Base-by-base conservation (phyloP, 2,797 vertebrate species). In the Australoheros facetus region DNA sequence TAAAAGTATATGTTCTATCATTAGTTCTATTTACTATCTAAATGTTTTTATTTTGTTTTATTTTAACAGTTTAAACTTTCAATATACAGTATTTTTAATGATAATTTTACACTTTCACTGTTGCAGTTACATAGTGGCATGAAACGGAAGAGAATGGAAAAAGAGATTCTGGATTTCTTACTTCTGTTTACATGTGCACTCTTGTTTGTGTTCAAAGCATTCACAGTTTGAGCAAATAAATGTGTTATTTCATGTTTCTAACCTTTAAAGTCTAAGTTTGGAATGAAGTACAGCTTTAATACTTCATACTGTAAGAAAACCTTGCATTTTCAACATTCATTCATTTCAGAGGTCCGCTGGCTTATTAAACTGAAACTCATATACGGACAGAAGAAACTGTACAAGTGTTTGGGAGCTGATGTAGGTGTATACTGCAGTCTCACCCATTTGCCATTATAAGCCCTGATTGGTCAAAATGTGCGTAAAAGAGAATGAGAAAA, bases 401-500 rank as follows among this genome's bases (percentile, higher is more conserved):
- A 45, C 56, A 17, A 56, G 45, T 26, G 19, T 75, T 69, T 70
- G 19, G 55, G 11, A 60, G 42, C 39, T 73, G 45, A 76, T 53
- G 28, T 39, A 48, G 62, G 48, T 9, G 6, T 66, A 45, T 4
- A 79, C 28, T 7, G 8, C 58, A 79, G 14, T 75, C 56, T 72
- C 39, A 13, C 34, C 5, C 5, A 34, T 30, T 69, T 39, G 26
- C 16, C 26, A 78, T 60, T 78, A 77, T 57, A 66, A 82, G 39
- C 17, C 10, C 34, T 71, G 71, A 88, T 82, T 86, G 55, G 73
- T 55, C 28, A 70, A 48, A 71, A 79, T 70, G 23, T 73, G 42
- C 14, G 32, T 39, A 32, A 77, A 75, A 78, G 57, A 81, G 81
- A 78, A 73, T 32, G 23, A 82, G 77, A 13, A 79, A 80, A 91